Base-by-base conservation (phyloP, 35 echinoderm and acorn worm species). In the Acanthaster planci region DNA sequence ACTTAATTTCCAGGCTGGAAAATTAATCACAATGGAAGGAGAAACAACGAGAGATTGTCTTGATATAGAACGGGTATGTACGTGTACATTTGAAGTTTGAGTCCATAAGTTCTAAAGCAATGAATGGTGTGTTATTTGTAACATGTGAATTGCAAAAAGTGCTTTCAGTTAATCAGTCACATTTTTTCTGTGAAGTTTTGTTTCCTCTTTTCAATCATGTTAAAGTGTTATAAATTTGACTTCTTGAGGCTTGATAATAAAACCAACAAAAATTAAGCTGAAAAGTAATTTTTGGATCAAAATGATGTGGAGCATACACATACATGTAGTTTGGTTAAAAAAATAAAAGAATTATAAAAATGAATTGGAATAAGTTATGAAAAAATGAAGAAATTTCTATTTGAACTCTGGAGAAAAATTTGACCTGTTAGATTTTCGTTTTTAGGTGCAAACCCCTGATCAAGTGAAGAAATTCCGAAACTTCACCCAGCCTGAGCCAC, bases 381-480 rank as follows among this genome's bases (percentile, higher is more conserved):
- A 47, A 47, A 6, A 47, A n/a, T n/a, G n/a, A n/a, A n/a, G n/a
- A n/a, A n/a, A 47, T 47, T 47, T 6, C 4, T 47, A 47, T 47
- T 12, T 47, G 42, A 4, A 47, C 4, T 6, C 12, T 47, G 42
- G 12, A 47, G 12, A 12, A 47, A 47, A 47, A 6, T 47, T 47
- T 47, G 42, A 47, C 42, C 4, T 47, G 12, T 6, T 47, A 47
- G 12, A 47, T 47, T 47, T 4, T 54, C 37, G 36, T 23, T 27
- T 82, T 16, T 59, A 98, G 91, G 95, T 93, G 34, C 88, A 88
- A 39, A 98, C 95, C 30, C 95, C 95, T 72, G 92, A 93, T 31
- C 81, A 82, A 53, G 95, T 98, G 40, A 98, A 98, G 44, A 98
- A 98, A 60, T 98, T 98, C 78, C 88, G 88, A 4, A 98, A 98